phyloP scores from a whole-genome alignment of 2,797 vertebrate genomes.

The Halcyon badia region DNA sequence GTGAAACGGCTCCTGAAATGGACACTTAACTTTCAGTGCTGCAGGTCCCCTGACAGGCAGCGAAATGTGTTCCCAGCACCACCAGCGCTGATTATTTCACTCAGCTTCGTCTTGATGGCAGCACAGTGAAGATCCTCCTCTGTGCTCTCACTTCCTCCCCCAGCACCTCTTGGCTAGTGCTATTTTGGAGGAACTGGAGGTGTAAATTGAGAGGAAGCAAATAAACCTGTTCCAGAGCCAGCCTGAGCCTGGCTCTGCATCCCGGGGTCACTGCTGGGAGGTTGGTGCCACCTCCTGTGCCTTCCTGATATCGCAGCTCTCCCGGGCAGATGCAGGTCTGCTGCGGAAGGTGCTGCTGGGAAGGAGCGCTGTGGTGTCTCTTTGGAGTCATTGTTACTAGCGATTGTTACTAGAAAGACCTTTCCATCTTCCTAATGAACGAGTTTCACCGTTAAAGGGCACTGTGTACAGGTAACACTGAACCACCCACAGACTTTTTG shows the following conservation, averaged over 20 bases:
- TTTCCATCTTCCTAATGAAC: neutral
- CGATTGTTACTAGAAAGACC: neutral
- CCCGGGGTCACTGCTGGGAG: neutral
- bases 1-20: neutral
- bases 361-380: neutral
- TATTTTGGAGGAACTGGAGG: fast-evolving
- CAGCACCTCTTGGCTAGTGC: neutral
- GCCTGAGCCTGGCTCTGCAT: neutral
- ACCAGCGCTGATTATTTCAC: fast-evolving
- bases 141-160: fast-evolving
- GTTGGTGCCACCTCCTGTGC: slow-evolving; percentile 41
- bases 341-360: neutral
- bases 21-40: neutral
- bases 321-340: neutral
- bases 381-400: fast-evolving
- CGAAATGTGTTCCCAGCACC: neutral
- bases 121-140: fast-evolving
- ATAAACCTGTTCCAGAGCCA: fast-evolving
- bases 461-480: neutral
- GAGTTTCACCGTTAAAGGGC: neutral
- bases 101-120: fast-evolving
- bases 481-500: neutral
- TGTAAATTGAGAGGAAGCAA: neutral
- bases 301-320: neutral
- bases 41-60: neutral